A percentile compares a stretch with the other conserved stretches of the same genome.
Conservation (phyloP, 2,113 vertebrate species). For the Patagioenas fasciata region DNA sequence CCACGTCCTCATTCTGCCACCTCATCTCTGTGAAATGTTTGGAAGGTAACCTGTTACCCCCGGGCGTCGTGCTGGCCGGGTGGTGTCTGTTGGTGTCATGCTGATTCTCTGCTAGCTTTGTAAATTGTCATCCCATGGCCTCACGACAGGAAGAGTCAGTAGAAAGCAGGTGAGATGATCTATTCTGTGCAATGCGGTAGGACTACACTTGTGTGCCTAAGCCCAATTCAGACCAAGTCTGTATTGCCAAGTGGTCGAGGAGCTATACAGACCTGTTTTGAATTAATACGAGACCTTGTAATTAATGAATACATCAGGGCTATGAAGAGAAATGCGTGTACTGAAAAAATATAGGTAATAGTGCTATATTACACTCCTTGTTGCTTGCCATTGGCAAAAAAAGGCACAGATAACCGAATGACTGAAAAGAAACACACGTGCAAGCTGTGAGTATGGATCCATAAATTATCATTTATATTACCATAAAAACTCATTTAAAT, state of each 20-base stretch:
- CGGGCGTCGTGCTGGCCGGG: neutral
- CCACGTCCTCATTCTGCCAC: neutral
- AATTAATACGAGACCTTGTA: neutral
- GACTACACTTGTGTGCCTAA: neutral
- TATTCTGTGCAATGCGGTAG: fast-evolving
- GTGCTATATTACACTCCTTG: neutral
- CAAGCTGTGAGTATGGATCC: slow-evolving; percentile 16
- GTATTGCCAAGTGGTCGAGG: neutral
- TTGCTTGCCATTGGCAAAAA: neutral
- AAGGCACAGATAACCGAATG: neutral
- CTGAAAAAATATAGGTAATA: neutral
- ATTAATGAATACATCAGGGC: neutral
- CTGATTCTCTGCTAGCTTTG: neutral
- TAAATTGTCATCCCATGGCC: neutral
- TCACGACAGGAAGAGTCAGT: neutral
- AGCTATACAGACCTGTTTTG: neutral
- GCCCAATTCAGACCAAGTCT: neutral
- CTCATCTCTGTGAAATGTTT: neutral
- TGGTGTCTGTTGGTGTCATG: neutral
- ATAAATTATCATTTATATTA: slow-evolving; percentile 54
- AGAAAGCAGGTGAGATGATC: neutral
- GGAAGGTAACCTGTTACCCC: neutral
- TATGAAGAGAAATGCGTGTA: neutral
- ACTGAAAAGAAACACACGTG: neutral
- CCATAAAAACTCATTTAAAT: slow-evolving; percentile 64